These are phyloP conservation scores for Rostratula benghalensis DNA, from an alignment of 2,113 vertebrate species.

Conservation along the genomic window DNA sequence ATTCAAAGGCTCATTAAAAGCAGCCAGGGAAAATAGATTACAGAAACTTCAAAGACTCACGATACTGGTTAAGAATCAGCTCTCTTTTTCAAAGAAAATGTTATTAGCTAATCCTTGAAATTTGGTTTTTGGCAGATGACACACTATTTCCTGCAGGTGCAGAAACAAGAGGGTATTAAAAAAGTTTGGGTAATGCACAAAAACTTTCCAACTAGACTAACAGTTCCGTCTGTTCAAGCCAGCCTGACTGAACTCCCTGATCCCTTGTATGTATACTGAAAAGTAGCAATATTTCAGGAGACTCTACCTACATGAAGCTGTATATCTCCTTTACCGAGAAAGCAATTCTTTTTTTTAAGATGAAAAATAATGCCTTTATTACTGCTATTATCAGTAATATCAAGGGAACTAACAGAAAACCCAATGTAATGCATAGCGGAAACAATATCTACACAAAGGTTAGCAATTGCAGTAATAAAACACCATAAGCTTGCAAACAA, in stretches of 20 bases:
- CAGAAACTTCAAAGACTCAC: slow-evolving; percentile 39
- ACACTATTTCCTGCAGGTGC: slow-evolving; percentile 65
- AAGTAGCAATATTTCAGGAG: neutral
- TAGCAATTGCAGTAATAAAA: neutral
- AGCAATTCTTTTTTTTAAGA: neutral
- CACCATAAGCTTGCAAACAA: neutral
- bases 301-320: neutral
- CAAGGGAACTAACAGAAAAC: neutral
- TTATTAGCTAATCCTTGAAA: slow-evolving; percentile 71
- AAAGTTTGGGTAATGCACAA: slow-evolving; percentile 7
- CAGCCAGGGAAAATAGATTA: slow-evolving; percentile 65
- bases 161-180: slow-evolving; percentile 31
- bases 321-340: neutral
- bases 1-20: slow-evolving; percentile 67
- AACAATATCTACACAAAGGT: neutral
- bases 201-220: neutral
- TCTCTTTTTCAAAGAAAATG: slow-evolving; percentile 60
- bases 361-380: neutral
- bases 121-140: slow-evolving; percentile 61
- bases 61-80: slow-evolving; percentile 55
- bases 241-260: neutral
- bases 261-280: neutral
- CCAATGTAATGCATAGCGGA: neutral
- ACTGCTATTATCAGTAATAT: neutral
- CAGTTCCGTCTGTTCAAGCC: neutral